Evolutionary conservation across 1,140 invertebrate species (phyloP).

Genomic region (Trialeurodes vaporariorum): DNA sequence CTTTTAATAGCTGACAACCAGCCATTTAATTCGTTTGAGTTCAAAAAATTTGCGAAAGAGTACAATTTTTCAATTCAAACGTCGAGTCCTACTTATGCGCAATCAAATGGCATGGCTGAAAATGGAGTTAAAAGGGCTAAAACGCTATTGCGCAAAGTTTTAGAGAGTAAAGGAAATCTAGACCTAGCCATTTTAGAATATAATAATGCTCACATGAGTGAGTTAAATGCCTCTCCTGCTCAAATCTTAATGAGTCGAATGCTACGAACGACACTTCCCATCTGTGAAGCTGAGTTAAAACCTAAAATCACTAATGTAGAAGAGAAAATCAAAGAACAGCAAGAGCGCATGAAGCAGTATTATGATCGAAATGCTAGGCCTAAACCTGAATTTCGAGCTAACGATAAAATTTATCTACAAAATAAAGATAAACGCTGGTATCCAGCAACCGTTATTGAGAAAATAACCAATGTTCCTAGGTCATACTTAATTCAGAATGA

Average conservation of each 20-base stretch:
- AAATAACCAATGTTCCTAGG: background rate
- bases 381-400: background rate
- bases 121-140: slow-evolving; percentile 32
- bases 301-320: background rate
- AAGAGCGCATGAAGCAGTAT: slow-evolving; percentile 1
- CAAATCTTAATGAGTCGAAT: background rate
- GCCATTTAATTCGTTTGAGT: slow-evolving; percentile 25
- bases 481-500: slow-evolving; percentile 2
- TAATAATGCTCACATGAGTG: slow-evolving; percentile 4
- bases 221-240: background rate
- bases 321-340: background rate
- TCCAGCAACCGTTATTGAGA: background rate
- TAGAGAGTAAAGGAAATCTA: slow-evolving; percentile 14
- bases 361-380: background rate
- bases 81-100: slow-evolving; percentile 30
- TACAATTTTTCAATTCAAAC: slow-evolving; percentile 33
- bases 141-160: slow-evolving; percentile 27
- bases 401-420: background rate
- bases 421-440: background rate
- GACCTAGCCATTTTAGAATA: slow-evolving; percentile 14
- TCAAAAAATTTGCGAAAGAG: slow-evolving; percentile 29
- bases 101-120: slow-evolving; percentile 34
- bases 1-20: slow-evolving; percentile 32
- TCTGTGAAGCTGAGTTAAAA: background rate
- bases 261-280: background rate